Conservation (phyloP, 2,888 invertebrate genomes). For the Glyphotaelius pellucidus region DNA sequence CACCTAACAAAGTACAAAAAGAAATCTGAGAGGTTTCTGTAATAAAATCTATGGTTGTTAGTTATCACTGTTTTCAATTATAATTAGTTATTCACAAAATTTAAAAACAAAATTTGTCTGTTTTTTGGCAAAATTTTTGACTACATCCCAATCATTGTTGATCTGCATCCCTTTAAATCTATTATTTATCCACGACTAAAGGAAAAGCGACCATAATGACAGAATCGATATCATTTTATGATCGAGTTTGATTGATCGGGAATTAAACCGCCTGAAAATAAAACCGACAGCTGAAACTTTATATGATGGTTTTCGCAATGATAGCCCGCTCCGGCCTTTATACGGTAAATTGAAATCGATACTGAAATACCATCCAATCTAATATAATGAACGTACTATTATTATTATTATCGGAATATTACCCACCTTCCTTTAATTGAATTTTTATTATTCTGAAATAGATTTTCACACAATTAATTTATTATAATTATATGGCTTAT, state of each 20-base stretch:
- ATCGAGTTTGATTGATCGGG: constrained; percentile 20
- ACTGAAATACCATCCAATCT: background rate
- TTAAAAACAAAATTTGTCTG: too few species aligned
- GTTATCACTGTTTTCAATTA: too few species aligned
- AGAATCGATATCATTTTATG: background rate
- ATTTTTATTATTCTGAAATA: background rate
- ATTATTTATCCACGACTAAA: background rate
- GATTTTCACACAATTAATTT: background rate
- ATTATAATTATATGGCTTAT: background rate
- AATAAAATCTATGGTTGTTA: too few species aligned
- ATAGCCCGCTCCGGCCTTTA: background rate
- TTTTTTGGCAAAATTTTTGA: background rate
- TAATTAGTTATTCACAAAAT: too few species aligned
- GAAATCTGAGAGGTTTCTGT: too few species aligned
- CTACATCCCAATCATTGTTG: background rate
- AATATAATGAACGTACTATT: background rate
- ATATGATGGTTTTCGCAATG: background rate
- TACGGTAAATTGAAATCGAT: background rate
- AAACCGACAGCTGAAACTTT: background rate
- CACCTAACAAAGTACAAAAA: too few species aligned
- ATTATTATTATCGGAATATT: background rate
- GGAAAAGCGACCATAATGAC: background rate
- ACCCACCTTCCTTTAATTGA: background rate
- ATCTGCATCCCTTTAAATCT: background rate
- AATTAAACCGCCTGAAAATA: constrained; percentile 7